Percentiles rank a stretch among this genome's conserved stretches.
These are phyloP conservation scores for Pipistrellus pygmaeus DNA, from an alignment of 2,797 vertebrate genomes.

Conservation along the genomic window DNA sequence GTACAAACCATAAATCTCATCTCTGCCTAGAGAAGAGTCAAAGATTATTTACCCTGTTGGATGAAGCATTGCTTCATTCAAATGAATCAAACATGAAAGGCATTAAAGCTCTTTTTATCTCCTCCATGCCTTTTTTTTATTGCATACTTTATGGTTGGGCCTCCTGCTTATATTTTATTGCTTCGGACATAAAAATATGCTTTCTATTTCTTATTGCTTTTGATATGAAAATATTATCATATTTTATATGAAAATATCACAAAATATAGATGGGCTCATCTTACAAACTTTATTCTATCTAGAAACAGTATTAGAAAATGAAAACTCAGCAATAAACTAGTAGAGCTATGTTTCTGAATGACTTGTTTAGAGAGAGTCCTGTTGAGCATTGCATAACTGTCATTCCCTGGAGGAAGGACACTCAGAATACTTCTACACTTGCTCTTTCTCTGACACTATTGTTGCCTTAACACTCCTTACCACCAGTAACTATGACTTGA, in stretches of 20 bases:
- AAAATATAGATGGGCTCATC: conserved; percentile 18
- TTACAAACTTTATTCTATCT: background rate
- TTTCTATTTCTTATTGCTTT: conserved; percentile 64
- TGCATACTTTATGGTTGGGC: conserved; percentile 54
- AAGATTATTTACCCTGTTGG: conserved; percentile 77
- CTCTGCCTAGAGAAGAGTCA: conserved; percentile 62
- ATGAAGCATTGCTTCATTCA: conserved; percentile 79
- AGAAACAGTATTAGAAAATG: conserved; percentile 9
- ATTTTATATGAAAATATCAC: background rate
- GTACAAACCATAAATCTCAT: conserved; percentile 77
- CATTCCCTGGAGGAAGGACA: background rate
- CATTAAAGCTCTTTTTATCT: conserved; percentile 60
- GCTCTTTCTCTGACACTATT: background rate
- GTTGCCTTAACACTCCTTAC: background rate
- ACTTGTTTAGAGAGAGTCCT: background rate
- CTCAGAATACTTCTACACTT: background rate
- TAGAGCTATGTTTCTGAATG: background rate
- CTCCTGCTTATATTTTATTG: conserved; percentile 48
- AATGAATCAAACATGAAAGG: conserved; percentile 82
- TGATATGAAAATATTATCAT: conserved; percentile 60
- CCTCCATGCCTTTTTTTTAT: conserved; percentile 66
- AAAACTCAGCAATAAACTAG: conserved; percentile 42
- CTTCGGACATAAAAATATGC: conserved; percentile 62
- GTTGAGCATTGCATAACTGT: background rate
- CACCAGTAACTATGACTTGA: background rate